Evolutionary conservation across 2,113 vertebrate genomes (phyloP).

Genomic region (Oryzias woworae): DNA sequence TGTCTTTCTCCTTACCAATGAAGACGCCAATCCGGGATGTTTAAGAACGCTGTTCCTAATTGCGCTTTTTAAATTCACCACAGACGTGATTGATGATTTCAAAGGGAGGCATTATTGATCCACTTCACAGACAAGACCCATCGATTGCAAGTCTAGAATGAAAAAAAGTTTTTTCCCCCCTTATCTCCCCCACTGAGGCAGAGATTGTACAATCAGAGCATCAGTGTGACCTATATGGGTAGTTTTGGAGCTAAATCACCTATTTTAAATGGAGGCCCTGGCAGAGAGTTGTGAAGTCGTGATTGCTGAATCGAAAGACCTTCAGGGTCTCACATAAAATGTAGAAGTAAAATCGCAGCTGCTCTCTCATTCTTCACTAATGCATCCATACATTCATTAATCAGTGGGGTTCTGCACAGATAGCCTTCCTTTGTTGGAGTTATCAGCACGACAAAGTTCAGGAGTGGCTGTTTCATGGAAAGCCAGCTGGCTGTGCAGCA

Average conservation of each 20-base stretch:
- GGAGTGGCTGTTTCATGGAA: conserved; percentile 58
- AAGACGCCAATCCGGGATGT: conserved; percentile 80
- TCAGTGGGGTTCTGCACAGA: conserved; percentile 53
- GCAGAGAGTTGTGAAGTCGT: conserved; percentile 54
- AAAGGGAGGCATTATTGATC: conserved; percentile 81
- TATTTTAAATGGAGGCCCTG: conserved; percentile 60
- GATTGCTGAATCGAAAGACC: conserved; percentile 55
- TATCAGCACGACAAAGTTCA: conserved; percentile 52
- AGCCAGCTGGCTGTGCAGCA: conserved; percentile 73
- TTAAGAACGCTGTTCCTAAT: conserved; percentile 81
- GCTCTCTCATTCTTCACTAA: conserved; percentile 53
- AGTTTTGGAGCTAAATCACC: conserved; percentile 70
- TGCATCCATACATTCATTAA: conserved; percentile 58
- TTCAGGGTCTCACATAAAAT: conserved; percentile 36
- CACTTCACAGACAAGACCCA: conserved; percentile 83
- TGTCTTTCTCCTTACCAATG: conserved; percentile 79
- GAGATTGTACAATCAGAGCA: conserved; percentile 74
- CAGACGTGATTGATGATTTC: conserved; percentile 80
- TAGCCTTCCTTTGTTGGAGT: conserved; percentile 43
- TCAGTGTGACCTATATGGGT: conserved; percentile 77
- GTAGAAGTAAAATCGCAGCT: conserved; percentile 22
- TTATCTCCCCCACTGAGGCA: conserved; percentile 64
- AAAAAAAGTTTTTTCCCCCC: conserved; percentile 65
- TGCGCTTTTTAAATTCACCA: conserved; percentile 80
- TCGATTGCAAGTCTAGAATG: conserved; percentile 80